Evolutionary conservation across 1,140 invertebrate species (phyloP).

Genomic region (Drosophila quadrilineata): DNA sequence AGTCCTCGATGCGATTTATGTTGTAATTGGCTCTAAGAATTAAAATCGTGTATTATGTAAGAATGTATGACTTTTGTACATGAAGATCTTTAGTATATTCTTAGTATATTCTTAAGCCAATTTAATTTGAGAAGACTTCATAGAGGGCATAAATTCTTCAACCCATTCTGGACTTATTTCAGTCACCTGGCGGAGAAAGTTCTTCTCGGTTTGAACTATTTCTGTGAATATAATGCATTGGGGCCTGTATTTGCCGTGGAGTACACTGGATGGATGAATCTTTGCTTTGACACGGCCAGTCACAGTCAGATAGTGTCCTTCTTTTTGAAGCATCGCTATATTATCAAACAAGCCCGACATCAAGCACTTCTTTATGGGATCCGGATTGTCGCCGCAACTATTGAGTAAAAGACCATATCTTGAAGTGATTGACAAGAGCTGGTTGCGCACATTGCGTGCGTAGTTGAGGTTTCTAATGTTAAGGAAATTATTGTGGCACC

Average conservation of each 20-base stretch:
- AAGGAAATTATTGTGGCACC: conserved; percentile 95
- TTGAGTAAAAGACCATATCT: conserved; percentile 85
- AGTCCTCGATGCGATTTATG: neutral
- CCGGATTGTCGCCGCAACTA: conserved; percentile 89
- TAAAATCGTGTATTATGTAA: no score
- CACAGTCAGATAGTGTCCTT: conserved; percentile 88
- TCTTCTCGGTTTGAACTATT: conserved; percentile 91
- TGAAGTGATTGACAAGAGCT: conserved; percentile 90
- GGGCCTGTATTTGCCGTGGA: conserved; percentile 85
- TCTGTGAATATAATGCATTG: conserved; percentile 94
- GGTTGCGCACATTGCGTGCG: conserved; percentile 90
- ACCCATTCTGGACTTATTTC: conserved; percentile 90
- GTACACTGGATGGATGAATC: conserved; percentile 80
- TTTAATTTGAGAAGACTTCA: conserved; percentile 9
- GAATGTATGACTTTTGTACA: no score
- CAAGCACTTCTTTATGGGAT: conserved; percentile 89
- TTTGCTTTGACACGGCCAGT: conserved; percentile 77
- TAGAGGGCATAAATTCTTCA: conserved; percentile 82
- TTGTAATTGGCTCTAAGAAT: neutral
- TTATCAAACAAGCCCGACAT: conserved; percentile 93
- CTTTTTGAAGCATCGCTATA: conserved; percentile 92
- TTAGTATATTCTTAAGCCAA: no score
- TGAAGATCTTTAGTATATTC: no score
- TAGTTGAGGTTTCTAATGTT: conserved; percentile 93
- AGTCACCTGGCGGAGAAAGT: conserved; percentile 90